Evolutionary conservation across 1,140 invertebrate genomes (phyloP).

Genomic region (Nephotettix cincticeps): DNA sequence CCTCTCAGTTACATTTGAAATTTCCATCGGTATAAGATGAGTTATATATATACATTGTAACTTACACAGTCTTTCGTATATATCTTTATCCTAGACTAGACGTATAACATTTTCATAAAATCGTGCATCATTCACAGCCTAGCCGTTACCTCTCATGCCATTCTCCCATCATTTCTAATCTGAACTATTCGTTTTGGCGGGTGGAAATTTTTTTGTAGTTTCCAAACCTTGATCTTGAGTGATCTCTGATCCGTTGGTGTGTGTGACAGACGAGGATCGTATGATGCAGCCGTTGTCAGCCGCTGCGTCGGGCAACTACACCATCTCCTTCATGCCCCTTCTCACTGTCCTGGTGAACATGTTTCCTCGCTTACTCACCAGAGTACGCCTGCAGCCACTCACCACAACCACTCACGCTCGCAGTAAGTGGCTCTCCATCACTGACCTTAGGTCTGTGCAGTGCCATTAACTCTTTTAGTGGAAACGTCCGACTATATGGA

Average conservation of each 20-base stretch:
- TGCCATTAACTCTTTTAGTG: too few relatives aligned
- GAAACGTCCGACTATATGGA: too few relatives aligned
- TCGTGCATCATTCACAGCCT: neutral
- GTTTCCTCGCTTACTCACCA: constrained; percentile 33
- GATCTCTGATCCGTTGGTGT: neutral
- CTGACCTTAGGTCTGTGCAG: too few relatives aligned
- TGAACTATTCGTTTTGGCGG: too few relatives aligned
- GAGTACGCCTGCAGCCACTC: constrained; percentile 9
- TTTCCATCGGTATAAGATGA: too few relatives aligned
- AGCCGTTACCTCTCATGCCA: neutral
- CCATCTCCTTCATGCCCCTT: constrained; percentile 39
- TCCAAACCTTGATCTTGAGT: neutral
- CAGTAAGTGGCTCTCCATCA: constrained; percentile 14
- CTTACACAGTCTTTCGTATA: too few relatives aligned
- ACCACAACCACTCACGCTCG: constrained; percentile 19
- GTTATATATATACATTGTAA: too few relatives aligned
- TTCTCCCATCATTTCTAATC: too few relatives aligned
- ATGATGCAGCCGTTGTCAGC: constrained; percentile 18
- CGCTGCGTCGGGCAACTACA: constrained; percentile 30
- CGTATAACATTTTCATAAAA: neutral
- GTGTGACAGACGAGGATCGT: neutral
- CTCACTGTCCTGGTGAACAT: constrained; percentile 38
- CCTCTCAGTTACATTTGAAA: too few relatives aligned
- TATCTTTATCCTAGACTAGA: too few relatives aligned
- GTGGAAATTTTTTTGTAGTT: neutral